phyloP scores from a whole-genome alignment of 2,113 vertebrate species.

The Onychostruthus taczanowskii region DNA sequence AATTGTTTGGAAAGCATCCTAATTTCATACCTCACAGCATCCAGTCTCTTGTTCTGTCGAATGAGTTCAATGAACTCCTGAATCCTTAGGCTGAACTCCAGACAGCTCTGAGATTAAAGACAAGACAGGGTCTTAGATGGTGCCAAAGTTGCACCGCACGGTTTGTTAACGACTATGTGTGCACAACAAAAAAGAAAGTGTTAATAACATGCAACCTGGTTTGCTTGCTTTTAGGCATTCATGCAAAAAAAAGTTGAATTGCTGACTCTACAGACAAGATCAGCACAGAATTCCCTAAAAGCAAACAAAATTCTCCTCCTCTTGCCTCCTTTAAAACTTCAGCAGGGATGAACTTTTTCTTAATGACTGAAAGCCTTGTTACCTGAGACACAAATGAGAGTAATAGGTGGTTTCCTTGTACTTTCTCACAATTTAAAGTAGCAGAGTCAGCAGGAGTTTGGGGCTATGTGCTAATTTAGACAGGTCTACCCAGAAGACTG shows the following conservation, averaged over 20 bases:
- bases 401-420: neutral
- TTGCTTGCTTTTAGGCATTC: constrained; percentile 48
- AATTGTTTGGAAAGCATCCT: constrained; percentile 2
- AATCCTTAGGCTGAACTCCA: constrained; percentile 98
- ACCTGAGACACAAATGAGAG: neutral
- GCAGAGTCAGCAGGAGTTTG: neutral
- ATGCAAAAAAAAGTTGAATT: neutral
- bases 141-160: neutral
- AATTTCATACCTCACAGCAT: constrained; percentile 90
- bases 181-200: constrained; percentile 2
- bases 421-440: neutral
- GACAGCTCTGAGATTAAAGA: constrained; percentile 87
- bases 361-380: neutral
- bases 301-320: neutral
- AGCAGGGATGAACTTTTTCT: neutral
- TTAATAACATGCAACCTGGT: constrained; percentile 5
- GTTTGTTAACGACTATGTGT: neutral
- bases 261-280: neutral
- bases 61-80: constrained; percentile 99
- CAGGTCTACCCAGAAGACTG: neutral
- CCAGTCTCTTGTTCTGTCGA: constrained; percentile 98
- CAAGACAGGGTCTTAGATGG: constrained; percentile 14
- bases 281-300: constrained; percentile 32
- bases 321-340: neutral
- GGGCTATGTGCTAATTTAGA: neutral